phyloP scores from a whole-genome alignment of 2,888 invertebrate genomes.

The Andrena minutula region DNA sequence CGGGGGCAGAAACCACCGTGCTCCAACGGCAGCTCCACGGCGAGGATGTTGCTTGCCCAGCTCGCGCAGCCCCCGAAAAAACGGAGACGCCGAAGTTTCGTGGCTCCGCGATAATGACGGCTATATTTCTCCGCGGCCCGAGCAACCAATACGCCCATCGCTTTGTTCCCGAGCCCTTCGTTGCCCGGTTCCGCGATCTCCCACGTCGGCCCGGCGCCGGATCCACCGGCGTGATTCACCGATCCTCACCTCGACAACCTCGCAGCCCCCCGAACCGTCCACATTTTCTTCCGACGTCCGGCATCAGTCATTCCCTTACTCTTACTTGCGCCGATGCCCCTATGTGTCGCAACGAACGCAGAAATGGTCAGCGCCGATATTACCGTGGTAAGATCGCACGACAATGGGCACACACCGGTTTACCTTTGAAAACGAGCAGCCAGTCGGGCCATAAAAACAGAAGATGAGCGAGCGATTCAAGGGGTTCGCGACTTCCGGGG shows the following conservation, averaged over 20 bases:
- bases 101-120: slow-evolving; percentile 70
- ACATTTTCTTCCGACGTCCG: neutral
- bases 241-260: neutral
- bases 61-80: neutral
- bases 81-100: slow-evolving; percentile 57
- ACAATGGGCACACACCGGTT: too few relatives aligned
- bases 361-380: neutral
- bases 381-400: too few relatives aligned
- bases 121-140: slow-evolving; percentile 65
- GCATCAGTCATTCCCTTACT: neutral
- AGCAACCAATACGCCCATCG: slow-evolving; percentile 54
- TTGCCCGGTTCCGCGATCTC: neutral
- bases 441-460: neutral
- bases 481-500: slow-evolving; percentile 29
- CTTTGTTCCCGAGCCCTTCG: slow-evolving; percentile 39
- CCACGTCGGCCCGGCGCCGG: slow-evolving; percentile 24
- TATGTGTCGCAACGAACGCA: neutral
- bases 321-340: neutral
- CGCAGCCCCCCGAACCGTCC: too few relatives aligned
- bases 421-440: too few relatives aligned
- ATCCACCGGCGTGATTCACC: slow-evolving; percentile 36
- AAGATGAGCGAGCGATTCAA: neutral
- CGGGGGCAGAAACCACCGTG: neutral
- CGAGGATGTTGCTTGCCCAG: neutral
- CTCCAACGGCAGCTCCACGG: neutral